Percentiles rank a stretch among this genome's conserved stretches.
Evolutionary conservation across 2,888 invertebrate genomes (phyloP).

Genomic region (Crioceris asparagi): DNA sequence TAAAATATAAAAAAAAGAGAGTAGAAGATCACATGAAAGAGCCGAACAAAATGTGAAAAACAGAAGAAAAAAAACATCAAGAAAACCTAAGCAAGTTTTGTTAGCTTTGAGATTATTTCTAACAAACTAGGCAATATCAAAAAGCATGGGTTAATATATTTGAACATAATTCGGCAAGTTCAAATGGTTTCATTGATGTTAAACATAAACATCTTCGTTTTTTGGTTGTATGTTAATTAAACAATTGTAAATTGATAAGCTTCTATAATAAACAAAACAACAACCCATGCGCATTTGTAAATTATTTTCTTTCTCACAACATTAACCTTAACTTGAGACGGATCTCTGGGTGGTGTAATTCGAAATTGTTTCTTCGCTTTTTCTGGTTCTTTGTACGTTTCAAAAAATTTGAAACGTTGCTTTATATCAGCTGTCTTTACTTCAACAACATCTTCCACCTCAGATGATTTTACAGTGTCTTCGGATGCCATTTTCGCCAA

Average conservation of each 20-base stretch:
- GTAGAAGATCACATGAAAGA: not conserved
- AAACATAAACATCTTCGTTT: no score
- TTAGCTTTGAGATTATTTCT: no score
- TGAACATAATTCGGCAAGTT: no score
- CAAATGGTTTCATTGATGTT: no score
- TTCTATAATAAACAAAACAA: no score
- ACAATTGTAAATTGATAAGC: no score
- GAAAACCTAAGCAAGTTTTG: no score
- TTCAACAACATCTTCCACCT: slow-evolving; percentile 59
- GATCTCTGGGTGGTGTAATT: slow-evolving; percentile 81
- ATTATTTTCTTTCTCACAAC: slow-evolving; percentile 7
- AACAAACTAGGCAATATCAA: no score
- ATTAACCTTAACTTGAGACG: slow-evolving; percentile 50
- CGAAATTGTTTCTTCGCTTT: slow-evolving; percentile 63
- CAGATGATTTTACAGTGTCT: slow-evolving; percentile 61
- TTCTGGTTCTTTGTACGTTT: slow-evolving; percentile 68
- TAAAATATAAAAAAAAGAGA: slow-evolving; percentile 24
- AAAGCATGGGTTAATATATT: no score
- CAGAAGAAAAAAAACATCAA: slow-evolving; percentile 6
- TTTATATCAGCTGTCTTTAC: slow-evolving; percentile 75
- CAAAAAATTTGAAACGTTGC: slow-evolving; percentile 84
- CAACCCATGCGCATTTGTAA: no score
- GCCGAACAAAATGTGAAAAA: not conserved
- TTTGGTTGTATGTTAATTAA: no score
- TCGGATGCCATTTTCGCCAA: slow-evolving; percentile 46